Percentiles rank a stretch among this genome's conserved stretches.
These are phyloP conservation scores for Drosophila yakuba DNA, from an alignment of 1,140 invertebrate species.

Conservation along the genomic window DNA sequence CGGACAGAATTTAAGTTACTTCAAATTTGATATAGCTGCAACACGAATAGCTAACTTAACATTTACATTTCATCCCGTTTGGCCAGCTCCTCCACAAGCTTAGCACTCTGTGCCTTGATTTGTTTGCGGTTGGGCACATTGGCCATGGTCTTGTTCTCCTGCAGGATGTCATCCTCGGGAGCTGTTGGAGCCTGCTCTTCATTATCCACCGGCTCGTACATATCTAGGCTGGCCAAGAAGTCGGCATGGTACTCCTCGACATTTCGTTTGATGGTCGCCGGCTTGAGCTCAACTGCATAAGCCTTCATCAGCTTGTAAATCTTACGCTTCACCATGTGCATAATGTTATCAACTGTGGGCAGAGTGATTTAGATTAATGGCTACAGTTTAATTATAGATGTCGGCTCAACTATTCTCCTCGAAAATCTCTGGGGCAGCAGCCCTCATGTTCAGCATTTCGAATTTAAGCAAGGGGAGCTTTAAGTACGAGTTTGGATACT, in stretches of 20 bases:
- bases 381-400: not conserved
- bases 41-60: not conserved
- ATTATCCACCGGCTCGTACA: slow-evolving; percentile 36
- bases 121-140: slow-evolving; percentile 78
- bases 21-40: slow-evolving; percentile 22
- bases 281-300: slow-evolving; percentile 64
- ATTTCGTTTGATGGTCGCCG: slow-evolving; percentile 47
- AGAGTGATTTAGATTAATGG: not conserved
- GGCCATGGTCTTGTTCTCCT: slow-evolving; percentile 66
- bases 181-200: slow-evolving; percentile 32
- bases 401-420: slow-evolving; percentile 75
- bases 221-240: slow-evolving; percentile 59
- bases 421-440: slow-evolving; percentile 66
- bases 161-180: slow-evolving; percentile 57
- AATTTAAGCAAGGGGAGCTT: slow-evolving; percentile 78
- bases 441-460: slow-evolving; percentile 78
- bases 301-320: slow-evolving; percentile 73
- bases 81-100: slow-evolving; percentile 68
- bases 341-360: slow-evolving; percentile 63
- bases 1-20: slow-evolving; percentile 24
- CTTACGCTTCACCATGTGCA: slow-evolving; percentile 71
- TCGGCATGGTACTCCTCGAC: slow-evolving; percentile 67
- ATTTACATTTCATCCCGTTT: slow-evolving; percentile 63
- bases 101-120: slow-evolving; percentile 75
- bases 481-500: slow-evolving; percentile 76